These are phyloP conservation scores for Barypeithes pellucidus DNA, from an alignment of 2,888 invertebrate species.

Conservation along the genomic window DNA sequence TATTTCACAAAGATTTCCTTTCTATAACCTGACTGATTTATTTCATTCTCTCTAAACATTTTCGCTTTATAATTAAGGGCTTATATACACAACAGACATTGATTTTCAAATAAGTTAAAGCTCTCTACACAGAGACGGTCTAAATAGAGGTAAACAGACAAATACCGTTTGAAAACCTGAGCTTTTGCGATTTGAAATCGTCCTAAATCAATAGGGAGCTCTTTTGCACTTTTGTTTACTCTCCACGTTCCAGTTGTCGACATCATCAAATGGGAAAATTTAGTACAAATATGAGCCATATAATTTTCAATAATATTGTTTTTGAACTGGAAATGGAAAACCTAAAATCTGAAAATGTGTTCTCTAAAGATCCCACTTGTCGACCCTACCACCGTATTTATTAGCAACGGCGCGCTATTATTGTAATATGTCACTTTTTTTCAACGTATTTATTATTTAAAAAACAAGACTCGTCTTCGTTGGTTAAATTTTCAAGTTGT, in stretches of 20 bases:
- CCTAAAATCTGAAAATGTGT: neutral
- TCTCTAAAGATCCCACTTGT: no score
- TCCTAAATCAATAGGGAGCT: conserved; percentile 39
- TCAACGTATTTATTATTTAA: no score
- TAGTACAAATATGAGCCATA: conserved; percentile 31
- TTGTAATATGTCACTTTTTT: no score
- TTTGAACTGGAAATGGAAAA: conserved; percentile 1
- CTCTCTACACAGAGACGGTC: conserved; percentile 20
- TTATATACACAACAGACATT: conserved; percentile 8
- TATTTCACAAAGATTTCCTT: neutral
- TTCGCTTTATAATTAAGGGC: neutral
- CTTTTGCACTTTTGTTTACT: conserved; percentile 39
- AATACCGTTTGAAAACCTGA: conserved; percentile 19
- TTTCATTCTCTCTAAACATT: conserved; percentile 15
- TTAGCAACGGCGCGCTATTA: no score
- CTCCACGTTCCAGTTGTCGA: conserved; percentile 29
- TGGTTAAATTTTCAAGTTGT: no score
- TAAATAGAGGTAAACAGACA: conserved; percentile 26
- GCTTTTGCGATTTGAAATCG: conserved; percentile 33
- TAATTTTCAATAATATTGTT: conserved; percentile 16
- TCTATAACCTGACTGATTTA: neutral
- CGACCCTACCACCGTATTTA: no score
- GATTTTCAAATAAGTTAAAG: conserved; percentile 24
- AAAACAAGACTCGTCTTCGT: no score
- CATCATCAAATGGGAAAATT: conserved; percentile 35